A percentile compares a stretch with the other conserved stretches of the same genome.
phyloP scores from a whole-genome alignment of 2,888 invertebrate genomes.

The Stegophylla sp. region DNA sequence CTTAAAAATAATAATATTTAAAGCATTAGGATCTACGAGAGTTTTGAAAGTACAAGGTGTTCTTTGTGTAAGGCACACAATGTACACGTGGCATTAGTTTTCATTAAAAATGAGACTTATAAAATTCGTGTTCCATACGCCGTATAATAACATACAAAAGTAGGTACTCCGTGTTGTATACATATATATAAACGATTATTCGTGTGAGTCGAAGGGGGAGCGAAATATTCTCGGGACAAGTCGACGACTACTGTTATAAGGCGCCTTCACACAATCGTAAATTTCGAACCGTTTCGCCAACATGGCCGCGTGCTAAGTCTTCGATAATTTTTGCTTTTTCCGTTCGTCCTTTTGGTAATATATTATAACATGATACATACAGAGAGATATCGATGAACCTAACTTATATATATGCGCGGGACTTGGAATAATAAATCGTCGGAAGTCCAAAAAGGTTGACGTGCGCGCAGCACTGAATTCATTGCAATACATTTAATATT shows the following conservation, averaged over 20 bases:
- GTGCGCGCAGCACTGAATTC: background rate
- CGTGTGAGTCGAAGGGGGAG: slow-evolving; percentile 15
- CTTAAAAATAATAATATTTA: background rate
- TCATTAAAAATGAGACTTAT: slow-evolving; percentile 18
- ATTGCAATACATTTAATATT: background rate
- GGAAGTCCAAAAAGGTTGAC: background rate
- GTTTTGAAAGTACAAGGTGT: slow-evolving; percentile 13
- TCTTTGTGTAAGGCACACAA: background rate
- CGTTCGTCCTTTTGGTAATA: background rate
- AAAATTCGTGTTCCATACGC: background rate
- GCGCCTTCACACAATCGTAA: slow-evolving; percentile 31
- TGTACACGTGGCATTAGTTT: slow-evolving; percentile 12
- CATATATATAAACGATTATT: background rate
- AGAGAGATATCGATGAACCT: no score
- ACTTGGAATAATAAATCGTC: background rate
- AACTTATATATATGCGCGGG: background rate
- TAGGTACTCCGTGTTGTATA: background rate
- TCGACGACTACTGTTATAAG: background rate
- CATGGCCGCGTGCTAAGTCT: background rate
- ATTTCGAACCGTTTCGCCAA: background rate
- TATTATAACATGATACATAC: no score
- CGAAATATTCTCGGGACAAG: background rate
- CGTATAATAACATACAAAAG: background rate
- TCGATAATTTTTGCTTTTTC: background rate
- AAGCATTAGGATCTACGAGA: slow-evolving; percentile 28